phyloP scores from a whole-genome alignment of 2,888 invertebrate species.

The Agrypnus murinus region DNA sequence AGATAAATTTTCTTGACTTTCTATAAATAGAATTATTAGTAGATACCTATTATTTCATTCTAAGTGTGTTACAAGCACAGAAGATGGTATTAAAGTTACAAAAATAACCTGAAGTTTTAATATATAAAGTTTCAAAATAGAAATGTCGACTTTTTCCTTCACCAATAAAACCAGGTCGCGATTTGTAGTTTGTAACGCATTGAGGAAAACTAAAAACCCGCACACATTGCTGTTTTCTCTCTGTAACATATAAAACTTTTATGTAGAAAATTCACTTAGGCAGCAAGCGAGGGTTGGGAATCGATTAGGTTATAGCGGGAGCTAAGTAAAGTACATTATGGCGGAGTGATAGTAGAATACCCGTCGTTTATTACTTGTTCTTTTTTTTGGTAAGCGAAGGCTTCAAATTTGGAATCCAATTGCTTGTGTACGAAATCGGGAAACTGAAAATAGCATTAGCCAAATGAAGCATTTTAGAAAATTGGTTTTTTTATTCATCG shows the following conservation, averaged over 20 bases:
- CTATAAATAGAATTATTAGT: constrained; percentile 2
- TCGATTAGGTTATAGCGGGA: constrained; percentile 40
- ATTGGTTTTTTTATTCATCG: background rate
- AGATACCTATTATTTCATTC: background rate
- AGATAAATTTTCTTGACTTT: background rate
- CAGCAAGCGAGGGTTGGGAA: constrained; percentile 39
- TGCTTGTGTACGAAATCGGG: constrained; percentile 16
- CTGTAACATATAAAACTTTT: constrained; percentile 39
- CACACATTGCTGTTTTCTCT: constrained; percentile 32
- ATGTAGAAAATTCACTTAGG: constrained; percentile 44
- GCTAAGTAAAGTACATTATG: constrained; percentile 37
- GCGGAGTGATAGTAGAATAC: constrained; percentile 35
- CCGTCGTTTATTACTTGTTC: constrained; percentile 26
- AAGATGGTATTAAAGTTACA: too few species aligned
- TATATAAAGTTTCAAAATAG: too few species aligned
- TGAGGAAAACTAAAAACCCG: constrained; percentile 24
- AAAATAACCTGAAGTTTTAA: too few species aligned
- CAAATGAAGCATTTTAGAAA: background rate
- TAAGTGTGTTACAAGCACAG: background rate
- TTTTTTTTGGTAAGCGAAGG: constrained; percentile 22
- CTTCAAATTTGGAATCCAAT: constrained; percentile 30
- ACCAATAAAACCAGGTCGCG: background rate
- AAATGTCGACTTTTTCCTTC: too few species aligned
- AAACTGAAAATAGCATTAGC: constrained; percentile 17
- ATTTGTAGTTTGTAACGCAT: constrained; percentile 16